These are phyloP conservation scores for Mellivora capensis DNA, from an alignment of 2,113 vertebrate genomes.

Conservation along the genomic window DNA sequence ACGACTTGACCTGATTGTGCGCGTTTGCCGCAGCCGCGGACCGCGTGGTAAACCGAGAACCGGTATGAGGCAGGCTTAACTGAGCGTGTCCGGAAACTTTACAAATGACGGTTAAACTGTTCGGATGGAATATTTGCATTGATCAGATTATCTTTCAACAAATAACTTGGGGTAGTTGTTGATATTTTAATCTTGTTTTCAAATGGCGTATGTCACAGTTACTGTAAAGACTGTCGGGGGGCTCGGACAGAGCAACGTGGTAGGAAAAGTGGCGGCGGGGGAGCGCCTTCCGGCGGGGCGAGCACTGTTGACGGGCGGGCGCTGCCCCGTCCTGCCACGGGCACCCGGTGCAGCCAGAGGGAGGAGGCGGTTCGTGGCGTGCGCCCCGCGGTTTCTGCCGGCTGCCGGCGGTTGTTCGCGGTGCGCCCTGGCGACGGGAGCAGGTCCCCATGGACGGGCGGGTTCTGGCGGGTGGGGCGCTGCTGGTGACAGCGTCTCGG, in stretches of 20 bases:
- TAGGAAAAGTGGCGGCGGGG: neutral
- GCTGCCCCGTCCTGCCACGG: neutral
- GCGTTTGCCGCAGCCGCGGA: neutral
- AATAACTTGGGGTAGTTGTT: neutral
- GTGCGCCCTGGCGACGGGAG: neutral
- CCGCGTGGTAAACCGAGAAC: neutral
- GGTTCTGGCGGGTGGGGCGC: fast-evolving
- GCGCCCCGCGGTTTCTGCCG: neutral
- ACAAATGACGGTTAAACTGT: neutral
- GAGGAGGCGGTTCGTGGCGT: fast-evolving
- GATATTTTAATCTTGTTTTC: neutral
- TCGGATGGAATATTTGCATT: neutral
- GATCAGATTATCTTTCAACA: neutral
- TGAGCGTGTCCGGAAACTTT: neutral
- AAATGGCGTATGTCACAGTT: neutral
- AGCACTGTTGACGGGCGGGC: fast-evolving
- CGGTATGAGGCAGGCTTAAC: neutral
- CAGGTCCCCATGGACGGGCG: fast-evolving
- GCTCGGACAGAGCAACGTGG: neutral
- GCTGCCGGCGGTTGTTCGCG: neutral
- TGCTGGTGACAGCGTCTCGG: neutral
- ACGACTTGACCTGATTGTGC: neutral
- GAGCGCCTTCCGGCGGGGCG: neutral
- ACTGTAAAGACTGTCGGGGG: neutral
- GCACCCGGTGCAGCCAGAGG: neutral